Percentiles rank a stretch among this genome's conserved stretches.
These are phyloP conservation scores for Doryteuthis pealeii DNA, from an alignment of 1,140 invertebrate genomes.

Conservation along the genomic window DNA sequence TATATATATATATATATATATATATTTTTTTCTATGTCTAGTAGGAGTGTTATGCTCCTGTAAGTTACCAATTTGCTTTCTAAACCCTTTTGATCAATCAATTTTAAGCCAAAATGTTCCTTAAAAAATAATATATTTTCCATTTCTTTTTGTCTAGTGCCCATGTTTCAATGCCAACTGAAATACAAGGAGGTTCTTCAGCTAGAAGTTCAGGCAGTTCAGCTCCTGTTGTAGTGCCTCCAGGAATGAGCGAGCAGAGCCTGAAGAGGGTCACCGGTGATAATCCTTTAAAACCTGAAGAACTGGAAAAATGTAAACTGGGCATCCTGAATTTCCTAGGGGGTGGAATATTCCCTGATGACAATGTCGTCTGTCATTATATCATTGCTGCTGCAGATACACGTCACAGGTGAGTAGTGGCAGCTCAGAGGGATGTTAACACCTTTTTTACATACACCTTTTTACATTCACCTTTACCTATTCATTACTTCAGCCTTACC, in stretches of 20 bases:
- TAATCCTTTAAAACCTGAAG: conserved; percentile 75
- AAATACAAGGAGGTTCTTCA: too few relatives aligned
- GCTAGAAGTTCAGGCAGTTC: conserved; percentile 14
- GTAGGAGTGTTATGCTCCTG: too few relatives aligned
- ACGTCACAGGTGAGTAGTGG: conserved; percentile 60
- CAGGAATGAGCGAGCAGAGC: conserved; percentile 77
- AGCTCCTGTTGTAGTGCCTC: conserved; percentile 61
- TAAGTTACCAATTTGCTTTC: too few relatives aligned
- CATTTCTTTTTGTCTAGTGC: not conserved
- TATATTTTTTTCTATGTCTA: too few relatives aligned
- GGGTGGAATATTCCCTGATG: conserved; percentile 73
- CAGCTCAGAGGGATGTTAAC: not conserved
- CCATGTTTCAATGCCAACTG: not conserved
- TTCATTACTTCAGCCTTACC: too few relatives aligned
- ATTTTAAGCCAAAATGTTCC: too few relatives aligned
- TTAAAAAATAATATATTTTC: too few relatives aligned
- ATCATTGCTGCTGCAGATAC: conserved; percentile 86
- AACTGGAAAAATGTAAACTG: conserved; percentile 79
- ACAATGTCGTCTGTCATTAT: conserved; percentile 75
- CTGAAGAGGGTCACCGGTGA: conserved; percentile 80
- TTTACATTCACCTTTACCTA: too few relatives aligned
- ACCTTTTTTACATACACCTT: not conserved
- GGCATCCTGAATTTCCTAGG: conserved; percentile 81
- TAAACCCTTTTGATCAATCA: too few relatives aligned
- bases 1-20: too few relatives aligned